Base-by-base conservation (phyloP, 2,888 invertebrate species). In the Ochropleura leucogaster region DNA sequence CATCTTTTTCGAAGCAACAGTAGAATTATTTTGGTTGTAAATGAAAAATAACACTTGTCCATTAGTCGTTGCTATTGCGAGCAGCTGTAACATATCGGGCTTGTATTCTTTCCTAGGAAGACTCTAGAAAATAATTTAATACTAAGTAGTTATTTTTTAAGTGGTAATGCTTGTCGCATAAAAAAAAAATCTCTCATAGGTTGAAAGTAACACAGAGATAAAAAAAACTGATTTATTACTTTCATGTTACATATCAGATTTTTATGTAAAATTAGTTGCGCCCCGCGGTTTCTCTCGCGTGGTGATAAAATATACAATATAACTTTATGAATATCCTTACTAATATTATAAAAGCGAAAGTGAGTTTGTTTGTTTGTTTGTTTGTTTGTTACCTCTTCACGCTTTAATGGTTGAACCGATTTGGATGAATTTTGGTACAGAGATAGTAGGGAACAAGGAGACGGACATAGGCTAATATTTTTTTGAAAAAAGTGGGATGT, bases 11-110 rank as follows among this genome's bases (percentile, higher is more conserved):
- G 0, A 49, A 59, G 68, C n/a, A 80, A 44, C 47, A 66, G 16
- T 44, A 69, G 10, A 30, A 64, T 69, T 68, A 63, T 80, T 73
- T 83, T 65, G 30, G 30, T 71, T 72, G n/a, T 67, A 59, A 83
- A 84, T 69, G 66, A 79, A 79, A 79, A 83, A 80, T 68, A 84
- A 71, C 65, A 84, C 20, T 55, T 53, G 53, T 55, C 70, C 74
- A 84, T 84, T 84, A 84, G 69, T 53, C 47, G 83, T 44, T 16
- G 69, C 44, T 55, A 40, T 73, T 57, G 6, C n/a, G n/a, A 68
- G 65, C 81, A 74, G 81, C 80, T 79, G 84, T 44, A 49, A 55
- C 12, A 16, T 20, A 47, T 83, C 70, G n/a, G 20, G 18, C 53
- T 79, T 53, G 53, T 57, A 53, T 65, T 60, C 20, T 20, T 30